Evolutionary conservation across 2,797 vertebrate species (phyloP), one percentile per base, ranked within the genome.

Genomic region (Gymnothorax javanicus): DNA sequence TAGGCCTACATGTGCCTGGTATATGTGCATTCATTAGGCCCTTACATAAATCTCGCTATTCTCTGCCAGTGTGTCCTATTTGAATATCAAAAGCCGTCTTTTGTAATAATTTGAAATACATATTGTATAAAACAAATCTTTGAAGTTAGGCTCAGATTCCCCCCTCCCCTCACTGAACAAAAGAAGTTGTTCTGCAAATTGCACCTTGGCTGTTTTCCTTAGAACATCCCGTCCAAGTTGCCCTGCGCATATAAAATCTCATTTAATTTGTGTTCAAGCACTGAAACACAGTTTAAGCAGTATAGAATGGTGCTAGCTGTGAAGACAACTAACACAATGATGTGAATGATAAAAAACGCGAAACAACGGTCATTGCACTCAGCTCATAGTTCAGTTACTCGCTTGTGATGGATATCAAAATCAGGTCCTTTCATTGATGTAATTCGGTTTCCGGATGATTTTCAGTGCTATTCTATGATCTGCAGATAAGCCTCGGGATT

Each of bases 31-130:
- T 83, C 84, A 69, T 89, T 85, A 75, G 33, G 86, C 67, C 85
- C 85, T 57, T 75, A 62, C 25, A 87, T 33, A 13, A 43, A 85
- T 50, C 85, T 67, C 77, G 59, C 33, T 83, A 85, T 85, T 64
- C 17, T 1, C 69, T 73, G 60, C 59, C 83, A 52, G 69, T 54
- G 82, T 69, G 27, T 20, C 7, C 15, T 54, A 86, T 87, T 82
- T 89, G 84, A 91, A 90, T 89, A 90, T 89, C 86, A 88, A 88
- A 90, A 50, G 60, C 77, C 6, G 64, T 67, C 86, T 52, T 87
- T 88, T 89, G 81, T 86, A 87, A 86, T 85, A 75, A 88, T 69
- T 43, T 82, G 87, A 85, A 60, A 87, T 83, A 3, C 83, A 82
- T 87, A 82, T 87, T 87, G 87, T 75, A 67, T 87, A 56, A 73